These are phyloP conservation scores for Trypoxylon attenuatum DNA, from an alignment of 2,888 invertebrate genomes.

Conservation along the genomic window DNA sequence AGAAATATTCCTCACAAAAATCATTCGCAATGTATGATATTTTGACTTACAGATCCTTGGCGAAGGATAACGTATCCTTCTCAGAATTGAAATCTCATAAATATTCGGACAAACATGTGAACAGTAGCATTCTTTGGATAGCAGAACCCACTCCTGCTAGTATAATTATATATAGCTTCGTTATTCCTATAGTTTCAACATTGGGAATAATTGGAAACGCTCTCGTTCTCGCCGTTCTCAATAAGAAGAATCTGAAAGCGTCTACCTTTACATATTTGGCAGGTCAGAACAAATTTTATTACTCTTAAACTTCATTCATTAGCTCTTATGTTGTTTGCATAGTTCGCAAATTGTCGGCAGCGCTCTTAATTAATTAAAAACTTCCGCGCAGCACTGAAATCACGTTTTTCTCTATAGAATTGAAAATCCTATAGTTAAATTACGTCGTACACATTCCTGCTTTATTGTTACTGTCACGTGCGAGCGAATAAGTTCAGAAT, in stretches of 20 bases:
- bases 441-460: too few species aligned
- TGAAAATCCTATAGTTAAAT: too few species aligned
- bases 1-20: not conserved
- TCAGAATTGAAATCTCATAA: constrained; percentile 4
- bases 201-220: constrained; percentile 68
- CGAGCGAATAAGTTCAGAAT: too few species aligned
- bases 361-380: too few species aligned
- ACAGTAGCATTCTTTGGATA: constrained; percentile 31
- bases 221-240: constrained; percentile 64
- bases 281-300: constrained; percentile 54
- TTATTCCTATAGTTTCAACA: constrained; percentile 67
- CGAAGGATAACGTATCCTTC: not conserved
- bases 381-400: too few species aligned
- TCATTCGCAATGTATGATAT: not conserved
- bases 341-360: too few species aligned
- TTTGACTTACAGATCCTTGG: constrained; percentile 1
- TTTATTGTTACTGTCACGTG: too few species aligned
- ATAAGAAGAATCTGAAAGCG: constrained; percentile 60
- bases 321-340: too few species aligned
- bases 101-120: not conserved
- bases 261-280: constrained; percentile 70
- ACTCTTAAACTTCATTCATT: too few species aligned
- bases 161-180: constrained; percentile 65
- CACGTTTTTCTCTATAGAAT: too few species aligned
- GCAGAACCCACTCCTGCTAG: constrained; percentile 46